Evolutionary conservation across 2,797 vertebrate genomes (phyloP).

Genomic region (Liparis tanakae): DNA sequence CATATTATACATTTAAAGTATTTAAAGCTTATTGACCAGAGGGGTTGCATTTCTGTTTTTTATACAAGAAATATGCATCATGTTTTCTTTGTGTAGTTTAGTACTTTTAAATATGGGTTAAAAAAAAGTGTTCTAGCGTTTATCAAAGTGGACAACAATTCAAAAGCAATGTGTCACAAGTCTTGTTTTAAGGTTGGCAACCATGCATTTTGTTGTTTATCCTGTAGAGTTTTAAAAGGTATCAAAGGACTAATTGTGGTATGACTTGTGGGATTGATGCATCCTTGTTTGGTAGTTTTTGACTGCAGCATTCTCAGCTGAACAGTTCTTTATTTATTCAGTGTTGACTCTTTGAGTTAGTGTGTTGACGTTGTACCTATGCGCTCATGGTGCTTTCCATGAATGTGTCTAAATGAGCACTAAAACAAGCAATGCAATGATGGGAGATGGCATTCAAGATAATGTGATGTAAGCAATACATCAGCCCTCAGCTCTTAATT

Average conservation of each 20-base stretch:
- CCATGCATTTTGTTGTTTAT: background rate
- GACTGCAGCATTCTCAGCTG: background rate
- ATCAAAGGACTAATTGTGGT: background rate
- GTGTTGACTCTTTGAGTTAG: background rate
- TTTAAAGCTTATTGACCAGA: constrained; percentile 79
- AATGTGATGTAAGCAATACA: background rate
- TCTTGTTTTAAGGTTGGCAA: background rate
- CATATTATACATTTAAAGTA: constrained; percentile 8
- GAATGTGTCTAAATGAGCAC: background rate
- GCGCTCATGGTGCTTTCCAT: background rate
- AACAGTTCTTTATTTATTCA: background rate
- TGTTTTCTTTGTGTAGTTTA: constrained; percentile 5
- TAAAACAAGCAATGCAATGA: background rate
- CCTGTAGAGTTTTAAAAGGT: background rate
- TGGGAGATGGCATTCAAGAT: background rate
- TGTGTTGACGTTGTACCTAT: background rate
- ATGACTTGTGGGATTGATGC: background rate
- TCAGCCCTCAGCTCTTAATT: background rate
- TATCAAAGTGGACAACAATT: background rate
- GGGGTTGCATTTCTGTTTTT: constrained; percentile 58
- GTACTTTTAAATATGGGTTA: background rate
- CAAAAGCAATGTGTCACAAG: background rate
- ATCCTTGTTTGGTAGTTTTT: background rate
- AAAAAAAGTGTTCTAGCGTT: background rate
- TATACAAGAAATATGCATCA: background rate